Evolutionary conservation across 2,113 vertebrate genomes (phyloP).

Genomic region (Pimephales promelas): DNA sequence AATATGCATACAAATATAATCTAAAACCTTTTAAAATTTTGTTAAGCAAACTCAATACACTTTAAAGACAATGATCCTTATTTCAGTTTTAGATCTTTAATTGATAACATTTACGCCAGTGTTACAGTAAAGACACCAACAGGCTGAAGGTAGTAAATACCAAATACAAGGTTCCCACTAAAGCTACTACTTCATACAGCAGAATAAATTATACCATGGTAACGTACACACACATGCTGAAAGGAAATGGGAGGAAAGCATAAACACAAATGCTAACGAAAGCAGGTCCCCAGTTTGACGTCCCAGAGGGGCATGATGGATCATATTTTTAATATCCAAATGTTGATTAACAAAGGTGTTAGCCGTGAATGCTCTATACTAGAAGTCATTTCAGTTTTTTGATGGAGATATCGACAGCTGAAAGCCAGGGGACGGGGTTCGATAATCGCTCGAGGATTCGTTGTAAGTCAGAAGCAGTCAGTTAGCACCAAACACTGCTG

Average conservation of each 20-base stretch:
- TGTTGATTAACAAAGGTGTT: slow-evolving; percentile 73
- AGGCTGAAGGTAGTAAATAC: slow-evolving; percentile 99
- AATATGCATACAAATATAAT: background rate
- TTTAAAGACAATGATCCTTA: slow-evolving; percentile 52
- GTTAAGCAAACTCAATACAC: background rate
- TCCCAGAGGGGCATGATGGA: slow-evolving; percentile 43
- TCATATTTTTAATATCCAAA: slow-evolving; percentile 77
- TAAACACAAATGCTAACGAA: slow-evolving; percentile 83
- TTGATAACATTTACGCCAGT: slow-evolving; percentile 99
- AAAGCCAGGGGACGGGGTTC: slow-evolving; percentile 55
- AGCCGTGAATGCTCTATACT: slow-evolving; percentile 73
- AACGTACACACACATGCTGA: slow-evolving; percentile 90
- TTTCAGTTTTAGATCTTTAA: slow-evolving; percentile 85
- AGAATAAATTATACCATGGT: slow-evolving; percentile 99
- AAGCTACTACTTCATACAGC: slow-evolving; percentile 96
- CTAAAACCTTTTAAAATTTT: background rate
- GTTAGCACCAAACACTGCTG: slow-evolving; percentile 33
- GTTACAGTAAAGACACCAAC: slow-evolving; percentile 99
- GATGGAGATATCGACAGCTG: slow-evolving; percentile 73
- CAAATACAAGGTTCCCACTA: slow-evolving; percentile 95
- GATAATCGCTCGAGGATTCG: background rate
- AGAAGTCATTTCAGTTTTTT: slow-evolving; percentile 73
- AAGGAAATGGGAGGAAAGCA: slow-evolving; percentile 80
- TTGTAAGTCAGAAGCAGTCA: background rate
- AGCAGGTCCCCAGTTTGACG: slow-evolving; percentile 65